Evolutionary conservation across 2,888 invertebrate genomes (phyloP).

Genomic region (Steinernema hermaphroditum): DNA sequence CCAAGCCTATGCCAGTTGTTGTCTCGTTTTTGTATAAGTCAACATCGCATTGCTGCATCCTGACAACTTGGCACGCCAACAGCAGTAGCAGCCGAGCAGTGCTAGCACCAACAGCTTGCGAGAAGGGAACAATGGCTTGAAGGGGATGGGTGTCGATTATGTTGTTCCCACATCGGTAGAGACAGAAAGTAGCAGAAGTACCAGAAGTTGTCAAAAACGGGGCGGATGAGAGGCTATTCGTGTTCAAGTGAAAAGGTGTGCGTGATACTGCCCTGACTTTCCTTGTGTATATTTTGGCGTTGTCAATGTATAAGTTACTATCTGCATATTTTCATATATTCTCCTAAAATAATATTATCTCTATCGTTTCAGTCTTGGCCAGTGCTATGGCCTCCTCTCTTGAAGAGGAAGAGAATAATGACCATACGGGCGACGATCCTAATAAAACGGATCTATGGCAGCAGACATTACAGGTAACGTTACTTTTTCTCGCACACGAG

Average conservation of each 20-base stretch:
- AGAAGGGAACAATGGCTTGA: conserved; percentile 23
- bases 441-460: conserved; percentile 63
- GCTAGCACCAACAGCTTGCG: conserved; percentile 14
- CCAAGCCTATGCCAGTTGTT: conserved; percentile 11
- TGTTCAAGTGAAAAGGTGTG: too few species aligned
- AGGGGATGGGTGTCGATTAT: conserved; percentile 15
- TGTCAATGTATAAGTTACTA: too few species aligned
- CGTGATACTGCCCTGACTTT: too few species aligned
- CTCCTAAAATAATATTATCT: not conserved
- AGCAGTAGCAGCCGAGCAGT: not conserved
- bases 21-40: conserved; percentile 22
- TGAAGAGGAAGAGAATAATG: conserved; percentile 57
- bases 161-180: too few species aligned
- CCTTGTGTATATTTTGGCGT: too few species aligned
- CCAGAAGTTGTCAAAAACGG: too few species aligned
- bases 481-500: not conserved
- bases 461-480: conserved; percentile 60
- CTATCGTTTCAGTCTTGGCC: conserved; percentile 55
- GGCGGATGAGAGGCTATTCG: too few species aligned
- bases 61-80: conserved; percentile 15
- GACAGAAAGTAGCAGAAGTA: too few species aligned
- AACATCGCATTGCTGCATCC: conserved; percentile 4
- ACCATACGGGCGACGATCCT: conserved; percentile 40
- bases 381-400: conserved; percentile 62
- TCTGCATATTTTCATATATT: too few species aligned